Evolutionary conservation across 2,888 invertebrate genomes (phyloP), one percentile per base, ranked within the genome.

Genomic region (Polymixis lichenea): DNA sequence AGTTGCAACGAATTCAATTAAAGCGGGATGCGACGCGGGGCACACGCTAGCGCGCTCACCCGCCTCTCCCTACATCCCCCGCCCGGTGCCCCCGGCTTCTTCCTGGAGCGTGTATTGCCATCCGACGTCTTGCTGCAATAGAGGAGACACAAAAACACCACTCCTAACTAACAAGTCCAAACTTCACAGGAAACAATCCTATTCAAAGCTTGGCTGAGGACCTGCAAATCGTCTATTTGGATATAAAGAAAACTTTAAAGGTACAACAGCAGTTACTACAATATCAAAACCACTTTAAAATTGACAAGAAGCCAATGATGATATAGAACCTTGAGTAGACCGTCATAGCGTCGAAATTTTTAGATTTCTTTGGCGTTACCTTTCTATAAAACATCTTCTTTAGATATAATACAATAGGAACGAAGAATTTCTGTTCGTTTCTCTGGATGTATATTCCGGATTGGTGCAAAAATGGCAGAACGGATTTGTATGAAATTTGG

Each of bases 1-100:
- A 86, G 83, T 83, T 86, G 84, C 88, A 89, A 87, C 86, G 87
- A 88, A 91, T 91, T 90, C 90, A 91, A 91, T 91, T 91, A 91
- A 88, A 87, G 83, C 81, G 77, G 82, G 83, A 84, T 86, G 86
- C 77, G 76, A 82, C 76, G 83, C 85, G 66, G 32, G 22, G 72
- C 64, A 71, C 77, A 66, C 65, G 51, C 71, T 60, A 15, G 72
- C 32, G 15, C 15, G 32, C 15, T 32, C 38, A 5, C 15, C 7
- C 11, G 25, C 11, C 3, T 4, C 43, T 0, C 38, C 11, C 17
- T 22, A 22, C n/a, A 7, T 13, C 17, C 38, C 15, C 19, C 65
- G 0, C 28, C 22, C 55, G 53, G 38, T 56, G 19, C 67, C 73
- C n/a, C 66, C 51, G 0, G 32, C 11, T 22, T 58, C 28, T 43